phyloP scores from a whole-genome alignment of 2,888 invertebrate species.

The Odontocerum albicorne region DNA sequence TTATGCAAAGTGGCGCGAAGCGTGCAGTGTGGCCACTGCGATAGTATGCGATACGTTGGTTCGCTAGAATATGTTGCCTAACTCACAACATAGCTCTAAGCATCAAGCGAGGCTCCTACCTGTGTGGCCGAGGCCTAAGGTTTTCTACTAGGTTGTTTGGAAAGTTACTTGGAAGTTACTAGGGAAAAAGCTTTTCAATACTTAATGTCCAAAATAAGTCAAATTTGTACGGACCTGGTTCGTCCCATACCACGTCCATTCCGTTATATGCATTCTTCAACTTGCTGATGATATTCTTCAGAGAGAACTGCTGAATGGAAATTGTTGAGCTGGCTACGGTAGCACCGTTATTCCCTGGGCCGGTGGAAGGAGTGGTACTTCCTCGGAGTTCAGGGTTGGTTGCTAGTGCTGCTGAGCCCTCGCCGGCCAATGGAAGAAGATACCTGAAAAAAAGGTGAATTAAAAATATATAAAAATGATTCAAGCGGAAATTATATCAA shows the following conservation, averaged over 20 bases:
- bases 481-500: too few relatives aligned
- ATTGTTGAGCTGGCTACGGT: conserved; percentile 48
- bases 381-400: conserved; percentile 71
- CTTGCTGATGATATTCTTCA: conserved; percentile 77
- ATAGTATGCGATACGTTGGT: too few relatives aligned
- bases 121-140: too few relatives aligned
- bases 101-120: too few relatives aligned
- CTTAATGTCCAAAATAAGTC: too few relatives aligned
- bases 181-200: conserved; percentile 2
- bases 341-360: conserved; percentile 40
- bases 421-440: conserved; percentile 63
- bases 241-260: conserved; percentile 85
- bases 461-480: too few relatives aligned
- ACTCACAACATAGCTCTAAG: too few relatives aligned
- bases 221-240: conserved; percentile 52
- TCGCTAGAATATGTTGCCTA: too few relatives aligned
- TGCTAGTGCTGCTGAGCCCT: conserved; percentile 66
- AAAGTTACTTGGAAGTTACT: too few relatives aligned
- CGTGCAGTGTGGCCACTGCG: too few relatives aligned
- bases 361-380: conserved; percentile 45
- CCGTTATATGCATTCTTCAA: conserved; percentile 90
- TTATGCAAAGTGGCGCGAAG: too few relatives aligned
- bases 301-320: conserved; percentile 72
- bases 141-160: too few relatives aligned
- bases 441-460: conserved; percentile 53